Conservation (phyloP, 2,797 vertebrate genomes). For the Cyprinella venusta region DNA sequence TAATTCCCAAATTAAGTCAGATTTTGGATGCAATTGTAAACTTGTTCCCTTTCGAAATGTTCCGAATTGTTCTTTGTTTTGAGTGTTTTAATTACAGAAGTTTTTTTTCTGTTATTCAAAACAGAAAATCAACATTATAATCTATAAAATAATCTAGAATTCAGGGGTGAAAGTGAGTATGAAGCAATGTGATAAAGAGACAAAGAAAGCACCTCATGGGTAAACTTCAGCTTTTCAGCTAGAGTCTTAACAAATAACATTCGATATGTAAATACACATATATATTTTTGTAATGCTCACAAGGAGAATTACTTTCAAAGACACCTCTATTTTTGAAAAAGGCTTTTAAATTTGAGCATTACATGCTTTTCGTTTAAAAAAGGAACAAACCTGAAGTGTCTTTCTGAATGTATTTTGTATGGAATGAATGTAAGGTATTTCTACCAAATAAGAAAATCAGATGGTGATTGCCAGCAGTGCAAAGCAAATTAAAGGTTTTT, state of each 20-base stretch:
- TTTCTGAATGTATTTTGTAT: conserved; percentile 86
- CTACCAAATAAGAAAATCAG: conserved; percentile 68
- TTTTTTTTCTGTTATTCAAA: background rate
- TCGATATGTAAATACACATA: conserved; percentile 59
- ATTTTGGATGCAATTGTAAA: background rate
- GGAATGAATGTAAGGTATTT: conserved; percentile 76
- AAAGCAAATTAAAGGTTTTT: background rate
- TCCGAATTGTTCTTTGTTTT: background rate
- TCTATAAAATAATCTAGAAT: conserved; percentile 3
- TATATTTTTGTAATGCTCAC: conserved; percentile 78
- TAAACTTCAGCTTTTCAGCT: conserved; percentile 16
- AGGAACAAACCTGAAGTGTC: conserved; percentile 67
- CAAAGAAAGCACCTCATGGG: background rate
- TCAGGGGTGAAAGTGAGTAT: background rate
- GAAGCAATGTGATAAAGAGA: background rate
- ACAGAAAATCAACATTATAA: background rate
- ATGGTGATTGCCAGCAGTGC: background rate
- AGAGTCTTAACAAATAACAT: conserved; percentile 19
- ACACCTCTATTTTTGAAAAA: conserved; percentile 75
- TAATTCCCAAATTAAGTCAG: background rate
- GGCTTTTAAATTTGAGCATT: conserved; percentile 67
- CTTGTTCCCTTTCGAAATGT: background rate
- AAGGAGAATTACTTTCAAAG: conserved; percentile 51
- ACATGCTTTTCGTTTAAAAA: conserved; percentile 64
- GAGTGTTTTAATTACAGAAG: background rate